Evolutionary conservation across 1,140 invertebrate species (phyloP), one percentile per base, ranked within the genome.

Genomic region (Drosophila persimilis): DNA sequence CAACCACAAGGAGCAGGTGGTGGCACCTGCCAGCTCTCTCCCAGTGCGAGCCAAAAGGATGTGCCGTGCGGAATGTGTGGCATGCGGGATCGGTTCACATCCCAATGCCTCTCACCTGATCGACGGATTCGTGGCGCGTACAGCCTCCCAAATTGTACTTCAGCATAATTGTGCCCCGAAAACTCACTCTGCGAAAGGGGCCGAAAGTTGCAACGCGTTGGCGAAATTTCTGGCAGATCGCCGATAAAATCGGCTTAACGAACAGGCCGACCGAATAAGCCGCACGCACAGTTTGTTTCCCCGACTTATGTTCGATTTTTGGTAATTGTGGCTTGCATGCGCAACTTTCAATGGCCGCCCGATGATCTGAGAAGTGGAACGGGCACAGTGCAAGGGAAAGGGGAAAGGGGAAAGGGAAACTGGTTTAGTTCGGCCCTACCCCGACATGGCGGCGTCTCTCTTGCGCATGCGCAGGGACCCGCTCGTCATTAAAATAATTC

Each of bases 401-500:
- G 31, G 20, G 20, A 7, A 31, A 31, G 7, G 31, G 8, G 7
- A 7, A 11, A 2, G 39, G 11, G 46, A 66, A 80, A 80, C 77
- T 73, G 72, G 77, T 83, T 83, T 56, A 11, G 11, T n/a, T 43
- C 45, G 59, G 56, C 35, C 41, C 50, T 44, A 69, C 53, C 44
- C 47, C 43, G 63, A 24, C 57, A 80, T 63, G 78, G 75, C 61
- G 61, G 80, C 52, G 50, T 29, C 59, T 20, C 56, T 59, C 76
- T 73, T 77, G 80, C 80, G 80, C 71, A 79, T 72, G 55, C 20
- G 56, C 81, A 86, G 83, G 70, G 69, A 57, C 44, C 29, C 22
- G 15, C 81, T 86, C 74, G 70, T 88, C 81, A 86, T 86, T 86
- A 88, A 88, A 81, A 71, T 88, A 86, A 85, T 88, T 86, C 81